Evolutionary conservation across 1,140 invertebrate species (phyloP).

Genomic region (Rhagoletis zephyria): DNA sequence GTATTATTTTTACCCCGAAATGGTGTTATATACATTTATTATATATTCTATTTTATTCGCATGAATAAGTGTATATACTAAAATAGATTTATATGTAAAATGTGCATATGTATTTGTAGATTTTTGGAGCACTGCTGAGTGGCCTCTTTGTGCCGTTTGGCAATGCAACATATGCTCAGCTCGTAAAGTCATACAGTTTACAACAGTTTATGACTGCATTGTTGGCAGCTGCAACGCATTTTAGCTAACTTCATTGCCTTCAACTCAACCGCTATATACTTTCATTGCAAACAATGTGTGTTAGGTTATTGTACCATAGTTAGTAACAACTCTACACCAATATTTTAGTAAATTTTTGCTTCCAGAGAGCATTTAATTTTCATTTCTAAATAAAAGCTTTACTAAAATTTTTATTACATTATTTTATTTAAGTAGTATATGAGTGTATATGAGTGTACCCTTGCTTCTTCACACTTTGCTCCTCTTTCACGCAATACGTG

Average conservation of each 20-base stretch:
- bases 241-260: background rate
- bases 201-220: conserved; percentile 15
- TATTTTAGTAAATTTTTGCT: no score
- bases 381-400: no score
- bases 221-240: conserved; percentile 42
- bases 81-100: background rate
- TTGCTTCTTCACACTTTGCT: no score
- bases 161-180: conserved; percentile 23
- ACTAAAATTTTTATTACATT: no score
- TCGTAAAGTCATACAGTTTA: background rate
- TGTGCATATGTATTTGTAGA: background rate
- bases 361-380: no score
- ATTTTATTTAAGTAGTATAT: no score
- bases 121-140: conserved; percentile 10
- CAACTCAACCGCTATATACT: background rate
- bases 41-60: no score
- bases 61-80: background rate
- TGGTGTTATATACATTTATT: no score
- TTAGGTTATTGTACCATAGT: background rate
- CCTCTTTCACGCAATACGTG: no score
- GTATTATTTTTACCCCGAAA: background rate
- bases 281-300: background rate
- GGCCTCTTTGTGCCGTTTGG: conserved; percentile 3
- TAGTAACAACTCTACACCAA: no score
- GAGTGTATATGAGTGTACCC: no score